Evolutionary conservation across 2,797 vertebrate species (phyloP).

Genomic region (Acrossocheilus wenchowensis): DNA sequence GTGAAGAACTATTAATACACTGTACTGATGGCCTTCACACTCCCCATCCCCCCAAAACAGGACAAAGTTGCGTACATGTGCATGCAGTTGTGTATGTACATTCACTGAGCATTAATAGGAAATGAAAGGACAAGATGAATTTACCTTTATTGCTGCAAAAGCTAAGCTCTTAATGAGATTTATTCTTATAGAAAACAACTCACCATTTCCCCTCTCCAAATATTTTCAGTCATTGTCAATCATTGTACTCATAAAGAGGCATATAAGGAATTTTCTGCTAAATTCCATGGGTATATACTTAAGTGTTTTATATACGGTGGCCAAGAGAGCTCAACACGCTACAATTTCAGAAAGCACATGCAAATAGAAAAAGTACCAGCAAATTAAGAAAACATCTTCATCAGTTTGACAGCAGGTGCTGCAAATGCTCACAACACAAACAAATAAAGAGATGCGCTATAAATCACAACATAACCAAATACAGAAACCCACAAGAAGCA

Average conservation of each 20-base stretch:
- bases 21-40: slow-evolving; percentile 3
- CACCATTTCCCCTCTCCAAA: not conserved
- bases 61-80: not conserved
- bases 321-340: no score
- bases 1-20: slow-evolving; percentile 54
- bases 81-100: not conserved
- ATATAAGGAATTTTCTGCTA: not conserved
- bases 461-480: no score
- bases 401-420: no score
- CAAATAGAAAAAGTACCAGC: no score
- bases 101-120: not conserved
- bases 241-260: not conserved
- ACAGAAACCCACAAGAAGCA: no score
- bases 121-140: not conserved
- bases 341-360: no score
- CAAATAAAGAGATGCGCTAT: no score
- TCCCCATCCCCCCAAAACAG: not conserved
- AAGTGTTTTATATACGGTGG: no score
- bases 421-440: no score
- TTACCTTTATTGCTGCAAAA: not conserved
- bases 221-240: not conserved
- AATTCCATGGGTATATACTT: no score
- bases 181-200: not conserved
- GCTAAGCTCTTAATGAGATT: no score
- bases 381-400: no score